Conservation (phyloP, 2,888 invertebrate genomes). For the Platycheirus albimanus region DNA sequence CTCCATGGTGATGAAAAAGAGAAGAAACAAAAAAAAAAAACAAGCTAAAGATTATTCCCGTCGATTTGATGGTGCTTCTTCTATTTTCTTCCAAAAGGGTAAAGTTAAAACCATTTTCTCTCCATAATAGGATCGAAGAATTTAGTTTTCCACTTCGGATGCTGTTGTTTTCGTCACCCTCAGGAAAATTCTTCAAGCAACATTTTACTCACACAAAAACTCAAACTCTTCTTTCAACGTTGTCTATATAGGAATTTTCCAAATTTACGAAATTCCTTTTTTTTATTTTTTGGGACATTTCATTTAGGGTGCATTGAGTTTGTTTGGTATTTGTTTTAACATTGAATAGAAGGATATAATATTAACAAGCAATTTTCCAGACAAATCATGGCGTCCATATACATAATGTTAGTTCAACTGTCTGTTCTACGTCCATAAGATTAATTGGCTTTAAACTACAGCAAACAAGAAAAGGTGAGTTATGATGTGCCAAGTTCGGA, state of each 20-base stretch:
- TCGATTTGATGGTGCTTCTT: conserved; percentile 50
- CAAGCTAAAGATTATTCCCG: conserved; percentile 54
- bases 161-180: conserved; percentile 52
- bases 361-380: too few relatives aligned
- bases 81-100: background rate
- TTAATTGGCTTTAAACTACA: too few relatives aligned
- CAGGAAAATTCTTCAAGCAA: conserved; percentile 18
- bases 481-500: too few relatives aligned
- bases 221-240: conserved; percentile 4
- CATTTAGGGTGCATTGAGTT: background rate
- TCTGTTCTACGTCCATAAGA: too few relatives aligned
- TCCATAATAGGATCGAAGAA: conserved; percentile 54
- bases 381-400: too few relatives aligned
- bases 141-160: conserved; percentile 51
- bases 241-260: conserved; percentile 35
- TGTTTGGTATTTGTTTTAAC: conserved; percentile 14
- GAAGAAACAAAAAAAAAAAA: background rate
- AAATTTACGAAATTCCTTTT: conserved; percentile 31
- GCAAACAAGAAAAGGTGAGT: too few relatives aligned
- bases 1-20: conserved; percentile 10
- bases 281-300: background rate
- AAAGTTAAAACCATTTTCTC: conserved; percentile 46
- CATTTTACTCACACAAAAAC: conserved; percentile 5
- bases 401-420: too few relatives aligned
- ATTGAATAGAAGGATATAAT: too few relatives aligned